Evolutionary conservation across 92 coral and sea anemone species (phyloP), one percentile per base, ranked within the genome.

Genomic region (Nematostella vectensis): DNA sequence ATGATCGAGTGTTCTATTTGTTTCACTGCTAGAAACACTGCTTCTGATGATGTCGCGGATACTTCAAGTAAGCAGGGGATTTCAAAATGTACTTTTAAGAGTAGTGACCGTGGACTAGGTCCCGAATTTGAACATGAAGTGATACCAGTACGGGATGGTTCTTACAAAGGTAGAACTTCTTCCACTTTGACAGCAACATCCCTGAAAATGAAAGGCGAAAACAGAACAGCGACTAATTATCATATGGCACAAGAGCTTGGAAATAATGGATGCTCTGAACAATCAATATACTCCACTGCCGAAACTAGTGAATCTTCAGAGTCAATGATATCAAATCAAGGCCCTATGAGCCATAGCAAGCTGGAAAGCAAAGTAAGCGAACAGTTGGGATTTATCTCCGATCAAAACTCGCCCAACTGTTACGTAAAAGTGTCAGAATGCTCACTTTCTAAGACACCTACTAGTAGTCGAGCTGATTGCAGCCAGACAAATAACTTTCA

Each of bases 1-100:
- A 74, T 85, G 52, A 38, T 69, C 26, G 85, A 76, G 40, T 85
- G 95, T 56, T 82, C 87, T 4, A 68, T 85, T 24, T 85, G 95
- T 31, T 68, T 80, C 23, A 81, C 88, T 19, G 9, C 47, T 1
- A 44, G 62, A 29, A 49, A 22, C 21, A 45, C 21, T 45, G 42
- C 9, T 15, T 36, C 15, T 36, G 42, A 36, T 36, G 15, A 36
- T 29, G 40, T 21, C 23, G 17, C 17, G 50, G 30, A 8, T 9
- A 3, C 20, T 2, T 8, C 42, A 15, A 36, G 42, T 36, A 8
- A 8, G 8, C 42, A 36, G 42, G 15, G 15, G 15, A 36, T 36
- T 15, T n/a, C n/a, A n/a, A n/a, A n/a, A n/a, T n/a, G n/a, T n/a
- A n/a, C n/a, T n/a, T n/a, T n/a, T n/a, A 15, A 36, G 15, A 36